Base-by-base conservation (phyloP, 2,888 invertebrate genomes). In the Hypena proboscidalis region DNA sequence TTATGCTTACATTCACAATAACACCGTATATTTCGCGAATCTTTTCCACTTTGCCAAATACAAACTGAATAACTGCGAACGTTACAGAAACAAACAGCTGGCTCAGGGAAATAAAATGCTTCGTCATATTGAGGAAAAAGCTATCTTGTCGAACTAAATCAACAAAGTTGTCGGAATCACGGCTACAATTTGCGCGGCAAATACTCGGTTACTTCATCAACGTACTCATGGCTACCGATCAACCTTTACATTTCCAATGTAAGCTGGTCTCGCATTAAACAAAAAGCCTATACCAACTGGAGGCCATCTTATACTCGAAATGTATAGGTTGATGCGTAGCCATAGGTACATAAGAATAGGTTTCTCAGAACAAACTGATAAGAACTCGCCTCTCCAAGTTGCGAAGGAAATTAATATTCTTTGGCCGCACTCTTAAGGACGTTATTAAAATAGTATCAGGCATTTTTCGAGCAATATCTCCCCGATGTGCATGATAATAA, bases 391-490 rank as follows among this genome's bases (percentile, higher is more conserved):
- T 11, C 33, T 38, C 33, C 19, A 60, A 57, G 42, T 42, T 34
- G 31, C 11, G 17, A 34, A 37, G 46, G 29, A 55, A 60, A 64
- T 64, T 60, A 63, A 64, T 65, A 64, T 64, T 64, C 58, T 38
- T 41, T 26, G 19, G 10, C 35, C 42, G 22, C 39, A 20, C 44
- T 29, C 46, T 38, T 48, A 46, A 46, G 39, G 45, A 32, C 38
- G 49, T 64, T 64, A 63, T 63, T 63, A 63, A 64, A 63, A 64
- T 64, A 63, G 62, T 63, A 63, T 58, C 49, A 42, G 51, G 30
- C 21, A 9, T 51, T 58, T 29, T 52, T 55, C 33, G 25, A 36
- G 14, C 34, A 41, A 30, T 33, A 30, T 33, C 20, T 17, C 22
- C 19, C 22, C 29, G 23, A 52, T 52, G 35, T 48, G 38, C 46